These are phyloP conservation scores for Peromyscus attwateri DNA, from an alignment of 2,797 vertebrate species.

Conservation along the genomic window DNA sequence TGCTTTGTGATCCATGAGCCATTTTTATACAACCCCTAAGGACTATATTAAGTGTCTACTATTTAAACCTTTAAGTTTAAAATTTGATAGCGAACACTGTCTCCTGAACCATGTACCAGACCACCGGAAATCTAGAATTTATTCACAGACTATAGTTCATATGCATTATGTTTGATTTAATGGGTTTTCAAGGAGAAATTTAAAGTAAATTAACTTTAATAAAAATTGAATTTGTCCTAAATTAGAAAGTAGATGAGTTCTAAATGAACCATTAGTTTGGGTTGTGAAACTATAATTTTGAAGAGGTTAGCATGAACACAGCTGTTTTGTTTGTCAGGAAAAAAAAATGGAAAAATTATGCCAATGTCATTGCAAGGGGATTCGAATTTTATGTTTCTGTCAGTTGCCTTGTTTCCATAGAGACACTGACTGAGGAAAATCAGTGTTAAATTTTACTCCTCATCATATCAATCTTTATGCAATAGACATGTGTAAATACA, in stretches of 20 bases:
- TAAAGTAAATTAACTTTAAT: constrained; percentile 57
- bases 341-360: constrained; percentile 47
- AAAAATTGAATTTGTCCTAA: constrained; percentile 46
- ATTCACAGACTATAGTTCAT: constrained; percentile 43
- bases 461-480: neutral
- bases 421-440: constrained; percentile 54
- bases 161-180: constrained; percentile 18
- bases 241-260: constrained; percentile 27
- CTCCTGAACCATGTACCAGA: neutral
- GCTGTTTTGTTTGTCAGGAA: neutral
- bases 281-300: constrained; percentile 59
- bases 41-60: neutral
- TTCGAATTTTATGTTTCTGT: constrained; percentile 64
- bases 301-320: neutral
- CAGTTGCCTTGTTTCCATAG: constrained; percentile 66
- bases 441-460: constrained; percentile 15
- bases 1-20: constrained; percentile 4
- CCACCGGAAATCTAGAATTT: neutral
- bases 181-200: constrained; percentile 52
- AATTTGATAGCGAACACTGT: neutral
- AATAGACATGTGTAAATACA: neutral
- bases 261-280: constrained; percentile 42
- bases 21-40: constrained; percentile 17
- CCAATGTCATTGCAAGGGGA: neutral
- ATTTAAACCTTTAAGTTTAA: constrained; percentile 43